Base-by-base conservation (phyloP, 23 tunicate genomes). In the Halocynthia aurantium region DNA sequence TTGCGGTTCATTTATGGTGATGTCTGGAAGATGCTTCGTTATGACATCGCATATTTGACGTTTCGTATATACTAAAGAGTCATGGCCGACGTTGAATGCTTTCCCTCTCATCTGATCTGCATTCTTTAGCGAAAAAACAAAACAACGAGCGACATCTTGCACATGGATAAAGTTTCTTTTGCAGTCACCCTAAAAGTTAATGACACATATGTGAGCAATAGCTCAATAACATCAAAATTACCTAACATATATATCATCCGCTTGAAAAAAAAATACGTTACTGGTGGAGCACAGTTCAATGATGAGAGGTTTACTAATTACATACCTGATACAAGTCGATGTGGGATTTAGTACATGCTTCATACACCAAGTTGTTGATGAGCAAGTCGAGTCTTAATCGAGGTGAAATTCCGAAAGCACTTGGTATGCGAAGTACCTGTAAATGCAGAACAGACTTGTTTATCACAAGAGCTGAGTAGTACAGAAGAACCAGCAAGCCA, bases 401-500 rank as follows among this genome's bases (percentile, higher is more conserved):
- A 20, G 70, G 70, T 15, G 70, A 65, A 20, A 65, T 65, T 65
- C 70, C 70, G 31, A 65, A 65, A 10, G 70, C 70, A 65, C 70
- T 65, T 65, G 70, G 70, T 10, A 65, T 65, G 22, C 70, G 70
- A 11, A 65, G 19, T 20, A 65, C 70, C 70, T 65, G 70, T 31
- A 31, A 31, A 31, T 31, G 44, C 44, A 31, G 44, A 31, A 31
- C 44, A 31, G 44, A 4, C 44, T 31, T 31, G 44, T 31, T 31
- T 31, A 31, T 31, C 44, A 31, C 4, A 31, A 31, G 44, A 31
- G 44, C 44, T 31, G 44, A 4, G 4, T 31, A 4, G 44, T 31
- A 31, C 44, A 31, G 1, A 4, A 31, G 44, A n/a, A 31, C 44
- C 44, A 31, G 44, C 44, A 31, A 31, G 4, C 44, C 44, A 31